These are phyloP conservation scores for Nephotettix cincticeps DNA, from an alignment of 1,140 invertebrate species.

Conservation along the genomic window DNA sequence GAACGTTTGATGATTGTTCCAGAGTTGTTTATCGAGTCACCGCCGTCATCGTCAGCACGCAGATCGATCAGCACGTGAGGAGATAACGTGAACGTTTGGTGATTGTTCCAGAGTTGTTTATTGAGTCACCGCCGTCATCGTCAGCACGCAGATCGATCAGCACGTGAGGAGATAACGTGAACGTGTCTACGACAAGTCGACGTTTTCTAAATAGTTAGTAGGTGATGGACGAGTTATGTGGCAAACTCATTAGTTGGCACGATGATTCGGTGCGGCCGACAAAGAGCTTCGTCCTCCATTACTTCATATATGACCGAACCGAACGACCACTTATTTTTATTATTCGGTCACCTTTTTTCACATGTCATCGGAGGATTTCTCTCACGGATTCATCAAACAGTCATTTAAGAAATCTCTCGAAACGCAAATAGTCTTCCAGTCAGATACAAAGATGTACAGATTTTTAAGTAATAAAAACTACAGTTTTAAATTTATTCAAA, in stretches of 20 bases:
- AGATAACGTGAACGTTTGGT: background rate
- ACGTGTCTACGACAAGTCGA: background rate
- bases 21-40: background rate
- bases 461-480: no score
- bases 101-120: background rate
- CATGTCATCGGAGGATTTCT: constrained; percentile 4
- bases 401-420: no score
- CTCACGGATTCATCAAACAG: background rate
- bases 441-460: no score
- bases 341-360: constrained; percentile 28
- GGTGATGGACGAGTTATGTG: constrained; percentile 28
- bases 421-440: no score
- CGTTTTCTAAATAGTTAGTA: constrained; percentile 30
- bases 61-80: background rate
- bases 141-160: no score
- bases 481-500: no score
- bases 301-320: constrained; percentile 24
- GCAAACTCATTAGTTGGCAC: constrained; percentile 24
- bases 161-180: background rate
- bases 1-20: background rate
- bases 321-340: constrained; percentile 25
- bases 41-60: background rate
- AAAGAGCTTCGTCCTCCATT: constrained; percentile 24
- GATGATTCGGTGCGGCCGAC: constrained; percentile 18
- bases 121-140: background rate